Percentiles rank a stretch among this genome's conserved stretches.
These are phyloP conservation scores for Stegastes partitus DNA, from an alignment of 2,113 vertebrate genomes.

Conservation along the genomic window DNA sequence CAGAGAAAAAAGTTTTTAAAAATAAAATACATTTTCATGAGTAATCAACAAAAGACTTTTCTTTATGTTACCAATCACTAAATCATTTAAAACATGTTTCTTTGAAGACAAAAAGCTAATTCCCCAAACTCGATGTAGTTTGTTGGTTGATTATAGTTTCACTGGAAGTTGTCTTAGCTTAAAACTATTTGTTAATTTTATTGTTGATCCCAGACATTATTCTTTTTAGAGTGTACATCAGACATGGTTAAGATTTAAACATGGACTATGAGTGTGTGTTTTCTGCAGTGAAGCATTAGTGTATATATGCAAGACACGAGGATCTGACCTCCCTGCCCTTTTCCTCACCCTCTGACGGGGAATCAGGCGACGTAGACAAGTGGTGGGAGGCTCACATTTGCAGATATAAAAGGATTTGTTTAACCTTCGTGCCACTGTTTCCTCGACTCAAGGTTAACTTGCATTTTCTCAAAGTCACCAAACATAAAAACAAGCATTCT, in stretches of 20 bases:
- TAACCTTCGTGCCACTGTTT: background rate
- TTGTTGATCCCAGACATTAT: no score
- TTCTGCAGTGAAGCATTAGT: background rate
- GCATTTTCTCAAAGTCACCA: background rate
- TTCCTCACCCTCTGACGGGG: background rate
- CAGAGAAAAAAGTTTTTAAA: no score
- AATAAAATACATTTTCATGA: no score
- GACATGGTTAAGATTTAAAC: background rate
- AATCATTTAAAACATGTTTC: no score
- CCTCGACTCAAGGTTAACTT: conserved; percentile 30
- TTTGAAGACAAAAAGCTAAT: no score
- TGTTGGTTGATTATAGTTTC: no score
- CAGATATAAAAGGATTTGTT: conserved; percentile 2
- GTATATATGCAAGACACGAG: no score
- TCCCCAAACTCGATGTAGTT: no score
- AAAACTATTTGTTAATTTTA: no score
- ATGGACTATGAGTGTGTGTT: background rate
- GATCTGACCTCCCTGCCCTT: background rate
- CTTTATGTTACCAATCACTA: no score
- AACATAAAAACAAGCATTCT: conserved; percentile 1
- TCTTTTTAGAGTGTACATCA: background rate
- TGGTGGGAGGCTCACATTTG: background rate
- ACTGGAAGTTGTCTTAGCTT: no score
- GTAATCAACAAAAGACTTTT: no score
- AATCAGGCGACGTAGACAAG: background rate